Evolutionary conservation across 2,888 invertebrate genomes (phyloP).

Genomic region (Drosophila anomalipes): DNA sequence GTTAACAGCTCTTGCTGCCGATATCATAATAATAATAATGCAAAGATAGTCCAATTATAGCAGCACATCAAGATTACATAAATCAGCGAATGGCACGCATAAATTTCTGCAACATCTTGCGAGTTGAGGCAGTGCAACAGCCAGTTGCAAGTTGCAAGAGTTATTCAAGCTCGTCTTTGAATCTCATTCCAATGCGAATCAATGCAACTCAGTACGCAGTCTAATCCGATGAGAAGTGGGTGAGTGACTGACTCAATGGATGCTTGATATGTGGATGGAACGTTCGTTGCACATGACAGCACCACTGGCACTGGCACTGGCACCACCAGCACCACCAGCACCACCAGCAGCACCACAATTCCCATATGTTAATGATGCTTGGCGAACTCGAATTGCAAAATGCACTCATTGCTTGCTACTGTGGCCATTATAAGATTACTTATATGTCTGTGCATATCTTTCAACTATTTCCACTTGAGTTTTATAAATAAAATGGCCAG

Average conservation of each 20-base stretch:
- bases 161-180: constrained; percentile 13
- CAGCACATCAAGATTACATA: constrained; percentile 56
- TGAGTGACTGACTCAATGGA: constrained; percentile 58
- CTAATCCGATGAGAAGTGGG: constrained; percentile 70
- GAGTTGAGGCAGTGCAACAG: background rate
- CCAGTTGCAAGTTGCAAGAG: background rate
- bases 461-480: constrained; percentile 64
- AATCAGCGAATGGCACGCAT: constrained; percentile 66
- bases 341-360: constrained; percentile 21
- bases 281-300: constrained; percentile 49
- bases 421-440: constrained; percentile 34
- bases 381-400: constrained; percentile 46
- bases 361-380: constrained; percentile 60
- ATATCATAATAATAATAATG: constrained; percentile 25
- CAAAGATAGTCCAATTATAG: constrained; percentile 48
- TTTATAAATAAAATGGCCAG: constrained; percentile 55
- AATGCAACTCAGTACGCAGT: constrained; percentile 62
- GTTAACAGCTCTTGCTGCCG: constrained; percentile 6
- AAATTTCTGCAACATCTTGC: constrained; percentile 51
- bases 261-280: constrained; percentile 18
- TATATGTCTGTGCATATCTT: constrained; percentile 29
- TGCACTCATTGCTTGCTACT: constrained; percentile 25
- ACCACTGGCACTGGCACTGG: constrained; percentile 7
- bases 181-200: constrained; percentile 68
- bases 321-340: background rate